Base-by-base conservation (phyloP, 2,113 vertebrate genomes). In the Takifugu bimaculatus region DNA sequence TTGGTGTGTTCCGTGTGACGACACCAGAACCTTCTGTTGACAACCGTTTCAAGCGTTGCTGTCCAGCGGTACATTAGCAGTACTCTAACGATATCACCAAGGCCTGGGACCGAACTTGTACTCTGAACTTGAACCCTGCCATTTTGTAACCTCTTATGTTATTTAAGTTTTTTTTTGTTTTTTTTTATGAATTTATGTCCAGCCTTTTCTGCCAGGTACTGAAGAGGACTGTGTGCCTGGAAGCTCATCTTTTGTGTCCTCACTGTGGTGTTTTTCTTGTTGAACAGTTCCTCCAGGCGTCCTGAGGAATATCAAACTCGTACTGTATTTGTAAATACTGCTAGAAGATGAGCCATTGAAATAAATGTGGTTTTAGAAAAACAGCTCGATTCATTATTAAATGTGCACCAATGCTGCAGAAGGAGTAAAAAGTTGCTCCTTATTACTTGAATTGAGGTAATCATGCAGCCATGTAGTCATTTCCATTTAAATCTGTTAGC, bases 281-380 rank as follows among this genome's bases (percentile, higher is more conserved):
- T 68, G 29, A 47, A 60, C 47, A 60, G 69, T 58, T n/a, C 67
- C 63, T 67, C 42, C 50, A 60, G 60, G 54, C 50, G 55, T 73
- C 62, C 56, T 43, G 45, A 60, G 69, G 69, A 83, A 72, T 68
- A 54, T 78, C 61, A 54, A 72, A 77, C 26, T 39, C 82, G 70
- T 80, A 82, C 74, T 83, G 72, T 80, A 76, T 72, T 65, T 91
- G 82, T 91, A 88, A 88, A 89, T 89, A 88, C 54, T 82, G 66
- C 74, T 65, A 74, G 82, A 65, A 75, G 68, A 79, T 83, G 81
- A 75, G 85, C 80, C 84, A 79, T 80, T 71, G 58, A 79, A 87
- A 87, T 88, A 87, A 86, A 88, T 72, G 58, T 65, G 52, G 77
- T 81, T 58, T 60, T 65, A 63, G 27, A 52, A 68, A 42, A 80